Base-by-base conservation (phyloP, 2,888 invertebrate genomes). In the Artemia sinica region DNA sequence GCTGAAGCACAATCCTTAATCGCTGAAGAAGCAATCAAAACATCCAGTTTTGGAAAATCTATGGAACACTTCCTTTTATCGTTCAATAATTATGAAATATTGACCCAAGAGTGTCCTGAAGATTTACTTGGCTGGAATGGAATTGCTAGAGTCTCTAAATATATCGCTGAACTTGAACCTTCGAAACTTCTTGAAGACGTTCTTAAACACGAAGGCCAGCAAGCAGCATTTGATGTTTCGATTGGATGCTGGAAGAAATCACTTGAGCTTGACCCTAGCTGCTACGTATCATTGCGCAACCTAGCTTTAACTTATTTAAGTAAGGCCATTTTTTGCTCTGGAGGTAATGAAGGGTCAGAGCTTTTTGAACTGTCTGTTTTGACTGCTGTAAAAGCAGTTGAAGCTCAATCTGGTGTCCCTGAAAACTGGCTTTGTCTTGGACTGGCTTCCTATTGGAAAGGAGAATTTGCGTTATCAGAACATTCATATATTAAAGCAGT, bases 1-100 rank as follows among this genome's bases (percentile, higher is more conserved):
- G 58, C 58, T 14, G 58, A 58, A 58, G n/a, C 58, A 14, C 58
- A 58, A 14, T 58, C n/a, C 9, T n/a, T 14, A 58, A 58, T 58
- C 9, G 58, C 58, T 58, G n/a, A 14, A 58, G 8, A n/a, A 58
- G 58, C 58, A 8, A 58, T 58, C 8, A 14, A 58, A 14, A 14
- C 58, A 58, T 58, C 8, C 8, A 8, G 18, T 18, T 18, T 18
- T 18, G 18, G 18, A 18, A 18, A 18, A 18, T 18, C 18, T 18
- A 18, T 18, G 18, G 18, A 18, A 18, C 18, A 18, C 18, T 18
- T 18, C 18, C 18, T 18, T 18, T 18, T 18, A 18, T 1, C 18
- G 18, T 18, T 18, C 18, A 18, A 18, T 18, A 18, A 18, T 18
- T 18, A 18, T 18, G 18, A 18, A 18, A 18, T 18, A 18, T 18